phyloP scores from a whole-genome alignment of 2,888 invertebrate genomes.

The Cephus runcator region DNA sequence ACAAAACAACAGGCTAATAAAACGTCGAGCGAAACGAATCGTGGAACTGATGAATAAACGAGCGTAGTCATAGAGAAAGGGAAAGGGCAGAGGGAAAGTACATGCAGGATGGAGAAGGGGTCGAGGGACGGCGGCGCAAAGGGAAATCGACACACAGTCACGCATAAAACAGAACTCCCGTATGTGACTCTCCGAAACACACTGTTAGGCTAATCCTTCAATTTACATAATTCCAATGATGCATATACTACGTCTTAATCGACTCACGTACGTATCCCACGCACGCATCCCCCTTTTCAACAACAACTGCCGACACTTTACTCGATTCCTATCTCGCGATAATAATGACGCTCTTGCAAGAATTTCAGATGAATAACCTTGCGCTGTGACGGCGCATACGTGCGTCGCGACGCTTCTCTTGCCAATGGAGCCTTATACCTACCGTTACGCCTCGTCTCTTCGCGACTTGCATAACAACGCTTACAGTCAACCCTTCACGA shows the following conservation, averaged over 20 bases:
- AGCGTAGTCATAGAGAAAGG: not conserved
- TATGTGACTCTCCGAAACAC: not conserved
- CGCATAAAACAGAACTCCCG: not conserved
- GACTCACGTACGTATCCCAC: constrained; percentile 3
- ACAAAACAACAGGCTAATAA: not conserved
- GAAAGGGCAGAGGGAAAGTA: not conserved
- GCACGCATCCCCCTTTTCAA: constrained; percentile 34
- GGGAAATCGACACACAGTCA: not conserved
- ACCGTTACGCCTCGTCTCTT: constrained; percentile 58
- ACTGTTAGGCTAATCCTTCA: not conserved
- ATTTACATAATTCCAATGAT: not conserved
- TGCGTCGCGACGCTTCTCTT: constrained; percentile 53
- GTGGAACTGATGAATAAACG: not conserved
- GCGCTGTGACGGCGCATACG: constrained; percentile 61
- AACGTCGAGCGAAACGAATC: not conserved
- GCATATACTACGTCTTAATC: constrained; percentile 11
- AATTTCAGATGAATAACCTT: constrained; percentile 64
- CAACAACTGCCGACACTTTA: constrained; percentile 13
- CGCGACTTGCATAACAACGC: constrained; percentile 60
- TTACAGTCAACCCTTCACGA: constrained; percentile 9
- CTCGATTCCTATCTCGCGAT: constrained; percentile 58
- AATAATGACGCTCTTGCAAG: constrained; percentile 61
- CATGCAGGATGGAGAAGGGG: not conserved
- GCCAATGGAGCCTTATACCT: constrained; percentile 47
- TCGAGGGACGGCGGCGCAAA: not conserved